Base-by-base conservation (phyloP, 2,888 invertebrate genomes). In the Hipparchia semele region DNA sequence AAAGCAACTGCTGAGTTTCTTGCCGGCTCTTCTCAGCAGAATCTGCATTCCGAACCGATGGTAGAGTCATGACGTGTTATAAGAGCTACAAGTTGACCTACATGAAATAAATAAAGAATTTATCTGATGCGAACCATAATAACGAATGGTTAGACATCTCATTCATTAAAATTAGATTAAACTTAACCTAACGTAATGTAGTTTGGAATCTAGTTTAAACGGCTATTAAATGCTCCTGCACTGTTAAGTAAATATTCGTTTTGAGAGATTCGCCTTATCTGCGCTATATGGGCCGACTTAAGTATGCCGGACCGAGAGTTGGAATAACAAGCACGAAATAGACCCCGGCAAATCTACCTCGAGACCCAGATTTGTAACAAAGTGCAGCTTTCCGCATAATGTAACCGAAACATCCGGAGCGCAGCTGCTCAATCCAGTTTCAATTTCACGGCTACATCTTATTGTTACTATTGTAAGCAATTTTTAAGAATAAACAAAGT, bases 301-400 rank as follows among this genome's bases (percentile, higher is more conserved):
- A 79, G 13, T 13, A 13, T 72, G 81, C 81, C 82, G 83, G 82
- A 82, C 84, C 8, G 58, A 58, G 58, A 8, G 83, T 80, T 83
- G 85, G 87, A 89, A 91, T 91, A 91, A 90, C 90, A 90, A 89
- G 87, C 86, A 85, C 85, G 84, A 85, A 87, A 87, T 87, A 90
- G 90, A 89, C 89, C 86, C 87, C 81, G 86, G 86, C 84, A 89
- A 91, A 90, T 90, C 91, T 89, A 85, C 86, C 86, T 85, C 84
- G 79, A 88, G 88, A 84, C 86, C 85, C 83, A 90, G 91, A 91
- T 92, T 91, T 90, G 90, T 90, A 83, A 88, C 88, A 89, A 88
- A 91, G 90, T 88, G 86, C 83, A 87, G 90, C 87, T 90, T 86
- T 84, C 84, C 85, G 89, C 84, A 86, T 88, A 88, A 87, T 87